phyloP scores from a whole-genome alignment of 2,113 vertebrate genomes.

The Echinops telfairi region DNA sequence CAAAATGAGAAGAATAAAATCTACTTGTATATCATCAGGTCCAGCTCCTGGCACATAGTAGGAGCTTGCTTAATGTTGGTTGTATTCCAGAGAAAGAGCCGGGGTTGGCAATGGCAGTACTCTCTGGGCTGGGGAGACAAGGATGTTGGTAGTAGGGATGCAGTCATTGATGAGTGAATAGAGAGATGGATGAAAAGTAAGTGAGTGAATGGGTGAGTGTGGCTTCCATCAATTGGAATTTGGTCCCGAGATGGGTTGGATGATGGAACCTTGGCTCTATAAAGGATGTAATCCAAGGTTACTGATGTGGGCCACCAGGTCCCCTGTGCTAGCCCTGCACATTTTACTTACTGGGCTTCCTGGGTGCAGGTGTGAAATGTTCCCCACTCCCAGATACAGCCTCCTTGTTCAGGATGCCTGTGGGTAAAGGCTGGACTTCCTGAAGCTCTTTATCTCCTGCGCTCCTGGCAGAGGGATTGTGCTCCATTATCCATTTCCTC shows the following conservation, averaged over 20 bases:
- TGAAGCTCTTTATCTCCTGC: neutral
- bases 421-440: neutral
- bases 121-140: neutral
- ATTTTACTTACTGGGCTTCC: neutral
- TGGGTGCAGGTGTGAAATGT: neutral
- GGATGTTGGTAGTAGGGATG: neutral
- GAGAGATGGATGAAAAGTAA: too few relatives aligned
- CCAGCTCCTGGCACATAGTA: neutral
- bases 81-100: neutral
- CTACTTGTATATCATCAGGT: neutral
- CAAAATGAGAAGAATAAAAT: conserved; percentile 1
- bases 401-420: neutral
- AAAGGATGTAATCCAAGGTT: neutral
- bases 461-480: conserved; percentile 37
- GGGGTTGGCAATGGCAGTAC: neutral
- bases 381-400: neutral
- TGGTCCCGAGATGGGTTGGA: neutral
- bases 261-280: neutral
- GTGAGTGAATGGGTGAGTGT: neutral
- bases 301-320: neutral
- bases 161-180: conserved; percentile 30
- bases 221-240: conserved; percentile 2
- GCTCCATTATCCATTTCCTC: neutral
- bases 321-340: neutral
- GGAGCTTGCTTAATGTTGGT: neutral